Percentiles rank a stretch among this genome's conserved stretches.
phyloP scores from a whole-genome alignment of 2,888 invertebrate genomes.

The Malacosoma neustria region DNA sequence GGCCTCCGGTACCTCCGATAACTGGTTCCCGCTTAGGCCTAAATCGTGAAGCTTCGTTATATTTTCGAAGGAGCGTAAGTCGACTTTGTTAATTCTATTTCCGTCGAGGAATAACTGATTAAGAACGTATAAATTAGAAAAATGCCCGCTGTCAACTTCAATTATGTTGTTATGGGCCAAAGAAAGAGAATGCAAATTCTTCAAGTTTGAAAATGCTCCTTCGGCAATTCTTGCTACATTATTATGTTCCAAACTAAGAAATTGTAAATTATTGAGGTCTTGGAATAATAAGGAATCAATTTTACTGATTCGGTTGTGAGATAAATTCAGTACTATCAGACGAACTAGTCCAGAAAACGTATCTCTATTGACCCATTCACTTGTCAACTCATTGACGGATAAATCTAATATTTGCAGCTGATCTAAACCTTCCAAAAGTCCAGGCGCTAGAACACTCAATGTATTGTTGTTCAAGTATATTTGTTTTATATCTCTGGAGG shows the following conservation, averaged over 20 bases:
- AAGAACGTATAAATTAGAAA: slow-evolving; percentile 82
- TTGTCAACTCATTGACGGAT: slow-evolving; percentile 83
- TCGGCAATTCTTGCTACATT: slow-evolving; percentile 80
- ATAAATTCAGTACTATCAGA: slow-evolving; percentile 83
- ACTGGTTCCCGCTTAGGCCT: slow-evolving; percentile 82
- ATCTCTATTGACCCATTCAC: slow-evolving; percentile 84
- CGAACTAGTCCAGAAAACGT: slow-evolving; percentile 84
- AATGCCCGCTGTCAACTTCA: slow-evolving; percentile 80
- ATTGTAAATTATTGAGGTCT: slow-evolving; percentile 83
- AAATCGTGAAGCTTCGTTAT: slow-evolving; percentile 86
- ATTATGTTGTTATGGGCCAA: slow-evolving; percentile 82
- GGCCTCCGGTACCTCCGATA: slow-evolving; percentile 81
- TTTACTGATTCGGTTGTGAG: slow-evolving; percentile 81
- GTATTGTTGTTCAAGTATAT: slow-evolving; percentile 86
- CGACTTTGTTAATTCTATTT: slow-evolving; percentile 81
- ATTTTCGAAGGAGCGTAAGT: slow-evolving; percentile 83
- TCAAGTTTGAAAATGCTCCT: slow-evolving; percentile 83
- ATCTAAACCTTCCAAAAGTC: slow-evolving; percentile 81
- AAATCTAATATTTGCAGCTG: slow-evolving; percentile 84
- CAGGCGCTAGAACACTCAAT: slow-evolving; percentile 82
- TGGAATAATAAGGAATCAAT: slow-evolving; percentile 83
- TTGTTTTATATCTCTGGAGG: slow-evolving; percentile 81
- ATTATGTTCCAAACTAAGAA: slow-evolving; percentile 83
- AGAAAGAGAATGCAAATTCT: slow-evolving; percentile 84
- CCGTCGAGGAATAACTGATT: slow-evolving; percentile 84